phyloP scores from a whole-genome alignment of 2,888 invertebrate species.

The Calliphora vomitoria region DNA sequence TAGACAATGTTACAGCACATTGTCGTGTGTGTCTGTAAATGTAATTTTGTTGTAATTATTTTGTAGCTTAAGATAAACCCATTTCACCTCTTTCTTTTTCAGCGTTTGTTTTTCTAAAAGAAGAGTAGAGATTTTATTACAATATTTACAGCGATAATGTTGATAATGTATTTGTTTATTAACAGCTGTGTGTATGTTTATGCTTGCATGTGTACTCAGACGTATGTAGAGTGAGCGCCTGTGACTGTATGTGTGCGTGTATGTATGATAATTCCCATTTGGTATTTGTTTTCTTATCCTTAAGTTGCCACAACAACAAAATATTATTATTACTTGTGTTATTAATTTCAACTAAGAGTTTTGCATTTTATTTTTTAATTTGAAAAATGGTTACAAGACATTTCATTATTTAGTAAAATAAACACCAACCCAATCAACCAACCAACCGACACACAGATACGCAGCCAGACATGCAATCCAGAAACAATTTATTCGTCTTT shows the following conservation, averaged over 20 bases:
- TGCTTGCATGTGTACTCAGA: no score
- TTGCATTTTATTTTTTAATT: slow-evolving; percentile 44
- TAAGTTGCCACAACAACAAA: slow-evolving; percentile 49
- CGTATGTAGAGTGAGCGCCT: not conserved
- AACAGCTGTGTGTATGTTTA: not conserved
- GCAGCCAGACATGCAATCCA: not conserved
- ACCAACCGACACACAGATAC: no score
- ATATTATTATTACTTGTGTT: slow-evolving; percentile 62
- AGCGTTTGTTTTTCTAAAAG: not conserved
- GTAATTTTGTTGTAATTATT: slow-evolving; percentile 61
- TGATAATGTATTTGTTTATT: slow-evolving; percentile 19
- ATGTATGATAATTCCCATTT: slow-evolving; percentile 40
- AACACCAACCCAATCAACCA: not conserved
- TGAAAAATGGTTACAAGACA: slow-evolving; percentile 56
- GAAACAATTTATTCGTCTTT: not conserved
- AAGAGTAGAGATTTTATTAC: slow-evolving; percentile 23
- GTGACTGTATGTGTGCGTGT: not conserved
- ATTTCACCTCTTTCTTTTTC: slow-evolving; percentile 46
- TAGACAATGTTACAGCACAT: not conserved
- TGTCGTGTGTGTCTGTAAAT: slow-evolving; percentile 9
- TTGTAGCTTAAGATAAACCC: slow-evolving; percentile 53
- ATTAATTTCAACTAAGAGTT: slow-evolving; percentile 62
- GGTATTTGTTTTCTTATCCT: slow-evolving; percentile 53
- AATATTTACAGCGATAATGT: slow-evolving; percentile 21
- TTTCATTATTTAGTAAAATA: slow-evolving; percentile 24